phyloP scores from a whole-genome alignment of 2,113 vertebrate genomes.

The Leptosomus discolor region DNA sequence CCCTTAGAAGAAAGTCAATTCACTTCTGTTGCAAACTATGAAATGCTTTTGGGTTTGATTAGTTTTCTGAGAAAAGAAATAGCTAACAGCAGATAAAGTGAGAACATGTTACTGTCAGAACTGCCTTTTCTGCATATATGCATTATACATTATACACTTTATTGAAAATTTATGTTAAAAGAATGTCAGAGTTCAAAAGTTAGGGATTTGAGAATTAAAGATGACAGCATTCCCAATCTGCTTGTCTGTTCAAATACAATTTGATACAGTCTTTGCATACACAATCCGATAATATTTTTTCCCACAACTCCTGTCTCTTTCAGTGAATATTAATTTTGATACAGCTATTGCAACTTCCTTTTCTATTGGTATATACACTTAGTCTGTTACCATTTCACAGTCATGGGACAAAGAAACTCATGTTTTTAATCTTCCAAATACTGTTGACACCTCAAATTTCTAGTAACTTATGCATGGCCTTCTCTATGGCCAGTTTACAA shows the following conservation, averaged over 20 bases:
- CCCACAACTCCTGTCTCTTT: not conserved
- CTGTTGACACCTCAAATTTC: not conserved
- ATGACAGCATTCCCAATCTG: not conserved
- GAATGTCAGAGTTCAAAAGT: constrained; percentile 16
- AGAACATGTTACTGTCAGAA: not conserved
- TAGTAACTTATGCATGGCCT: not conserved
- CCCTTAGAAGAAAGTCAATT: not conserved
- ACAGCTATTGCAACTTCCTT: not conserved
- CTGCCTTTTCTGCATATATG: constrained; percentile 17
- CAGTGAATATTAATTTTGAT: not conserved
- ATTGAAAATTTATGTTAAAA: constrained; percentile 19
- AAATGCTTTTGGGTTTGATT: not conserved
- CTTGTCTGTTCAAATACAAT: not conserved
- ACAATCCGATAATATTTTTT: not conserved
- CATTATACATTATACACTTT: not conserved
- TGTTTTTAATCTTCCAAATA: not conserved
- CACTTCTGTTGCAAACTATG: not conserved
- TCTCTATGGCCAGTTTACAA: not conserved
- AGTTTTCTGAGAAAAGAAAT: constrained; percentile 10
- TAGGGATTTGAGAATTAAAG: constrained; percentile 15
- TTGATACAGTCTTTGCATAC: constrained; percentile 1
- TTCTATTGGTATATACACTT: not conserved
- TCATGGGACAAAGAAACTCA: not conserved
- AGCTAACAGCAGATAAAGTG: not conserved
- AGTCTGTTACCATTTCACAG: not conserved